Evolutionary conservation across 1,140 invertebrate species (phyloP), one percentile per base, ranked within the genome.

Genomic region (Bombus terrestris): DNA sequence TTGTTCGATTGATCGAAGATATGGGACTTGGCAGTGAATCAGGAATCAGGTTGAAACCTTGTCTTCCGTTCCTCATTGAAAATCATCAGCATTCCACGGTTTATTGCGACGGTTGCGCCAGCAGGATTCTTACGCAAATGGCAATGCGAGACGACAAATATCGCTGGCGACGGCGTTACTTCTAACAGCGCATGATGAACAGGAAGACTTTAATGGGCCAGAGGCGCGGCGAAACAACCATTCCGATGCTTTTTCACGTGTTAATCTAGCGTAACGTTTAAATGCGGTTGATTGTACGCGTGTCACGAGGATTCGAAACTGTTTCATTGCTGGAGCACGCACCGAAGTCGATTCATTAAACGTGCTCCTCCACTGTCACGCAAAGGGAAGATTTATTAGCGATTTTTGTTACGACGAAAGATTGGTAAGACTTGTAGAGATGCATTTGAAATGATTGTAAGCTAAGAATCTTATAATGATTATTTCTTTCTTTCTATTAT

Each of bases 21-120:
- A 47, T 35, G 28, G n/a, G n/a, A 32, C 73, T 80, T 71, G 64
- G 43, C 43, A 37, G 8, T 35, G 64, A 35, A 82, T 59, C 57
- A 37, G 35, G 53, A 62, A 73, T 71, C 37, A 6, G 57, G 37
- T 25, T 66, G n/a, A 37, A 39, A 80, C 76, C 77, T 85, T 80
- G 83, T 43, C 81, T 62, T n/a, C 13, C 15, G 32, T 75, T 59
- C 22, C 35, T 53, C 75, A 39, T 53, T 43, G 57, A 69, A 83
- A 85, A 85, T 72, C 69, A 85, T 73, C 83, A 41, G 77, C 83
- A 85, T 85, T 85, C 76, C 83, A 72, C 76, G 41, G 83, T 85
- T 80, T 84, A 84, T 84, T 47, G 82, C 73, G 2, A 12, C 15
- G 39, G 25, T 84, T 80, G 83, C 76, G 66, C 39, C 76, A 79